Conservation (phyloP, 2,888 invertebrate genomes). For the Dynastes grantii region DNA sequence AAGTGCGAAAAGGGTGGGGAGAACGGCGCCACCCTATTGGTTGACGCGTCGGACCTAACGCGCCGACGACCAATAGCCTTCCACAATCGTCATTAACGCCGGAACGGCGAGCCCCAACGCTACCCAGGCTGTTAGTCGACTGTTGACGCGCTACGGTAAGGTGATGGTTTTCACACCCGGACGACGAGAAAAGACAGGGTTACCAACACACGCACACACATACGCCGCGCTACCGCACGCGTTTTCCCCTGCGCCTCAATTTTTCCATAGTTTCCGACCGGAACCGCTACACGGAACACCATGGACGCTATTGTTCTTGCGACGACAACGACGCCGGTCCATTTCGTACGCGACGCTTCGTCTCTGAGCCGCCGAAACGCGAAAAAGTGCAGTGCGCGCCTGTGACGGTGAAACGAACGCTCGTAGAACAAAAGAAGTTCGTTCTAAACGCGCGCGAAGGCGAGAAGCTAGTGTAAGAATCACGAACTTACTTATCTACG, state of each 20-base stretch:
- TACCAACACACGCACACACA: background rate
- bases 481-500: background rate
- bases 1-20: slow-evolving; percentile 71
- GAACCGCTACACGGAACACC: background rate
- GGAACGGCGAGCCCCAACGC: slow-evolving; percentile 60
- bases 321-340: slow-evolving; percentile 43
- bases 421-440: slow-evolving; percentile 25
- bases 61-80: slow-evolving; percentile 66
- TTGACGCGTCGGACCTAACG: slow-evolving; percentile 66
- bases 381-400: slow-evolving; percentile 39
- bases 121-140: slow-evolving; percentile 66
- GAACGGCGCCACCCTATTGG: slow-evolving; percentile 69
- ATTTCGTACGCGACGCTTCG: slow-evolving; percentile 24
- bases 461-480: slow-evolving; percentile 6
- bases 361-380: slow-evolving; percentile 19
- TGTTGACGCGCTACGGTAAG: slow-evolving; percentile 67
- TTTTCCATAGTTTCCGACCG: background rate
- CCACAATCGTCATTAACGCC: slow-evolving; percentile 72
- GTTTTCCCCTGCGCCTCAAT: background rate
- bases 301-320: background rate
- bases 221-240: background rate
- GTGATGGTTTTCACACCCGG: slow-evolving; percentile 68
- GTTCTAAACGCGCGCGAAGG: background rate
- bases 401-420: slow-evolving; percentile 6
- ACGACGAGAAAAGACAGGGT: slow-evolving; percentile 36